Percentiles rank a stretch among this genome's conserved stretches.
Conservation (phyloP, 2,797 vertebrate genomes). For the Rhynchonycteris naso region DNA sequence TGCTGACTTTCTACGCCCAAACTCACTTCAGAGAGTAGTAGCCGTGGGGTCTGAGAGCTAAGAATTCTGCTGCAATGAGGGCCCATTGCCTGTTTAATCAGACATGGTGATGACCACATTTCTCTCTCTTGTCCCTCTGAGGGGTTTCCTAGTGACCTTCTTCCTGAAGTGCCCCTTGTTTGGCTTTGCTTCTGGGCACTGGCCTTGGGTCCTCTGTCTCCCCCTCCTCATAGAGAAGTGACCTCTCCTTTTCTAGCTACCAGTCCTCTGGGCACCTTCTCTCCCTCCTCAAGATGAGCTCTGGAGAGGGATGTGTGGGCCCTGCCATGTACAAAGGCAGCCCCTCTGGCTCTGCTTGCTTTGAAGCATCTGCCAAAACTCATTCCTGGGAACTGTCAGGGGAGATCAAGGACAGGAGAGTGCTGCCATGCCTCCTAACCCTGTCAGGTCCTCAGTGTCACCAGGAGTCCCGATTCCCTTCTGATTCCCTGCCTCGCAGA, state of each 20-base stretch:
- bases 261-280: background rate
- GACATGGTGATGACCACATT: fast-evolving
- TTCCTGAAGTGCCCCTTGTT: background rate
- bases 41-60: background rate
- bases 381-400: background rate
- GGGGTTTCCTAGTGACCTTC: background rate
- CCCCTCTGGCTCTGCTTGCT: background rate
- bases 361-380: background rate
- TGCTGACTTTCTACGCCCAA: background rate
- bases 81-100: fast-evolving
- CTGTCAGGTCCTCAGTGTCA: background rate
- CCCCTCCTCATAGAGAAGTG: background rate
- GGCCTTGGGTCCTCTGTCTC: background rate
- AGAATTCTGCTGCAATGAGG: background rate
- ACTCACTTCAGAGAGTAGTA: background rate
- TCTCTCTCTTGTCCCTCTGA: background rate
- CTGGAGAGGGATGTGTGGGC: background rate
- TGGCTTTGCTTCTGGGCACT: background rate
- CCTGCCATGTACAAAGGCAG: background rate
- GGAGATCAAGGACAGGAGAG: background rate
- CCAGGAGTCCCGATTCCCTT: background rate
- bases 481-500: background rate
- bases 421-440: background rate
- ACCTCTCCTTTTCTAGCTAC: background rate
- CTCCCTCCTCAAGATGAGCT: background rate